Base-by-base conservation (phyloP, 2,888 invertebrate species). In the Caenorhabditis japonica region DNA sequence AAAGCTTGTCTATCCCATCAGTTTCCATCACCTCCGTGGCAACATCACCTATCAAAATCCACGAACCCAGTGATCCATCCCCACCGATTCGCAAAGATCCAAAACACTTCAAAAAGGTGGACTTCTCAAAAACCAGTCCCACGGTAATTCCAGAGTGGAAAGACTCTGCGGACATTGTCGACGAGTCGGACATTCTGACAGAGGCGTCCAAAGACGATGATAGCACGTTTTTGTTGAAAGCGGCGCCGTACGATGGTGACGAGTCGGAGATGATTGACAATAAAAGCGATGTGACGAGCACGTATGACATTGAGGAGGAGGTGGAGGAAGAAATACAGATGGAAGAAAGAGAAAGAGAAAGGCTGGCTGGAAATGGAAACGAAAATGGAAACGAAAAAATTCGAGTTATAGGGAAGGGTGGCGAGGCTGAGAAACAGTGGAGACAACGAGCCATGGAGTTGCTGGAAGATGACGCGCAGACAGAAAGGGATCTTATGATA, bases 111-210 rank as follows among this genome's bases (percentile, higher is more conserved):
- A 77, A 77, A 34, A 69, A 56, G 38, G 77, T 77, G 4, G 77
- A 77, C 25, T 77, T 77, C 27, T 73, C 74, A 15, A 55, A 59
- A 34, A 60, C 23, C 15, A 64, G 60, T 53, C 51, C 70, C 8
- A 53, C 39, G 15, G 46, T 76, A 30, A 77, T 75, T 17, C 72
- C 71, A 2, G 71, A 68, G 21, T 81, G 81, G 81, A 61, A 59
- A 2, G 53, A 73, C 19, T 23, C 38, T 3, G 62, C 73, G 5
- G 81, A 79, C 23, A 72, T 81, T 10, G 46, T 81, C 7, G 81
- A 81, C 46, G 81, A 81, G 39, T 69, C 74, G 7, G 81, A 79
- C 33, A 79, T 81, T 38, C 52, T 79, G 38, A 81, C 81, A 0
- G 78, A 77, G 15, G 70, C 74, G 2, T 73, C 73, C 1, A 60